Evolutionary conservation across 2,888 invertebrate species (phyloP), one percentile per base, ranked within the genome.

Genomic region (Cyclophora albipunctata): DNA sequence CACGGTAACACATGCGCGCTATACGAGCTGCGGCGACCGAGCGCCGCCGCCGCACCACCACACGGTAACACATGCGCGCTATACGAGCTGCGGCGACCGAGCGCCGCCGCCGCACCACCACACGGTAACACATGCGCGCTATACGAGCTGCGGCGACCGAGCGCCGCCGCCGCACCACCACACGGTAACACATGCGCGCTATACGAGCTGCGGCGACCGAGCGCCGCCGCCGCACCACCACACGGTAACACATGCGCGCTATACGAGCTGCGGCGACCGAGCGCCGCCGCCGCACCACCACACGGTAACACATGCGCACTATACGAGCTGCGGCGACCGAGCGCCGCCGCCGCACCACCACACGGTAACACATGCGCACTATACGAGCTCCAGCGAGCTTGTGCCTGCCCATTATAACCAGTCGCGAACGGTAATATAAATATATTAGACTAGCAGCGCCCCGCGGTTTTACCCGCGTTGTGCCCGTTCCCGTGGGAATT

Each of bases 31-130:
- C 20, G 20, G 20, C 20, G 20, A 20, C 64, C 83, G 87, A 49
- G 89, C 90, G 34, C 89, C 90, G 73, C 88, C 90, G 57, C 67
- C 70, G 51, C 72, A 67, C n/a, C 72, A 73, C 45, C 69, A 70
- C 51, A 50, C 71, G 45, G 74, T 75, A 46, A 57, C 58, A 2
- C 20, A 20, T 20, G 1, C 20, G 2, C 20, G 2, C 20, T 20
- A 20, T 20, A 20, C 20, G 20, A 20, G 20, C 20, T 20, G 20
- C 20, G 20, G 20, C 20, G 20, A 20, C 64, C 83, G 87, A 49
- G 89, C 90, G 34, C 89, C 90, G 73, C 88, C 90, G 57, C 67
- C 70, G 51, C 72, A 67, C n/a, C 72, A 73, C 45, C 69, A 70
- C 51, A 50, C 71, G 45, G 74, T 75, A 46, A 57, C 58, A 2